Evolutionary conservation across 2,888 invertebrate species (phyloP).

Genomic region (Argynnis bischoffii): DNA sequence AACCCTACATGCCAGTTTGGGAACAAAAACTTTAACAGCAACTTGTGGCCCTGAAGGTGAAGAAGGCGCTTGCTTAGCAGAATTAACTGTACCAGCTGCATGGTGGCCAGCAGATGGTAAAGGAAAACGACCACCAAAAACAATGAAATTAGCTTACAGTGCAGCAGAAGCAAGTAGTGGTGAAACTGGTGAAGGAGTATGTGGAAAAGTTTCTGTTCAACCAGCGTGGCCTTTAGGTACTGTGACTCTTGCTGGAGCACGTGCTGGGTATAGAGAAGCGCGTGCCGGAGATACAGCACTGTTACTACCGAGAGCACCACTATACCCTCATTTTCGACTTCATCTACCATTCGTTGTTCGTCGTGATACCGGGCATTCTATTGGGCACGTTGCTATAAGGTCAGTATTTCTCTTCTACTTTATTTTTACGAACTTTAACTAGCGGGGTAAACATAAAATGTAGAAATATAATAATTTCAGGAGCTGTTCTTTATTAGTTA

Average conservation of each 20-base stretch:
- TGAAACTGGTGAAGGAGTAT: slow-evolving; percentile 85
- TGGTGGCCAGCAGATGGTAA: slow-evolving; percentile 93
- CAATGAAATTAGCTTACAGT: slow-evolving; percentile 92
- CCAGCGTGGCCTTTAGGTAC: slow-evolving; percentile 85
- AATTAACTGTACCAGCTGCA: slow-evolving; percentile 92
- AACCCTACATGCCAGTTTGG: slow-evolving; percentile 87
- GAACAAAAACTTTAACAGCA: slow-evolving; percentile 86
- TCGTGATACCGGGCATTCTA: slow-evolving; percentile 84
- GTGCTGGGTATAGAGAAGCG: slow-evolving; percentile 91
- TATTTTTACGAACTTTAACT: too few relatives aligned
- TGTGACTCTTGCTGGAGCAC: slow-evolving; percentile 89
- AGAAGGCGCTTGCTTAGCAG: slow-evolving; percentile 95
- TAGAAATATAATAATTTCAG: too few relatives aligned
- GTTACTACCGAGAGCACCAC: slow-evolving; percentile 92
- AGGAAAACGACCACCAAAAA: slow-evolving; percentile 86
- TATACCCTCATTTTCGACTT: slow-evolving; percentile 94
- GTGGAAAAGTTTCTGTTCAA: slow-evolving; percentile 86
- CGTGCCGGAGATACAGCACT: slow-evolving; percentile 92
- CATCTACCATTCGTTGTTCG: slow-evolving; percentile 95
- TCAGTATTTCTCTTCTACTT: slow-evolving; percentile 64
- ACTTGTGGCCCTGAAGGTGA: slow-evolving; percentile 97
- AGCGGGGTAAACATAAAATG: too few relatives aligned
- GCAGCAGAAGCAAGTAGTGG: slow-evolving; percentile 91
- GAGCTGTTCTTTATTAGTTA: too few relatives aligned
- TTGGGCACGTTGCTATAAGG: slow-evolving; percentile 93